Evolutionary conservation across 37 sponge, comb jelly and placozoan species (phyloP).

Genomic region (Halichondria panicea): DNA sequence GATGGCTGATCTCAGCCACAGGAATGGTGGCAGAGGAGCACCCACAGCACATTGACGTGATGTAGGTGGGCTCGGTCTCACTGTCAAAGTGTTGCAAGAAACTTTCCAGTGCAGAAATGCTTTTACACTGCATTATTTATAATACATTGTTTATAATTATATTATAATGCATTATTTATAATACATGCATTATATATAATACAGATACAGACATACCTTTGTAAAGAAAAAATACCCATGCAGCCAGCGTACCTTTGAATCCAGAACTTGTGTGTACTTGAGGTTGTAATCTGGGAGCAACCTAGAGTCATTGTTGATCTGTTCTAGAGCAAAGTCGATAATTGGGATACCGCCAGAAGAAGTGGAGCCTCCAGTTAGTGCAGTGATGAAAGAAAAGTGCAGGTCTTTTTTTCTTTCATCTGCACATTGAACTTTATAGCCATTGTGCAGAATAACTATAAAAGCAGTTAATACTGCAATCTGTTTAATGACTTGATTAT

Average conservation of each 20-base stretch:
- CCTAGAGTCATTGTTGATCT: slow-evolving; percentile 1
- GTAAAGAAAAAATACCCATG: no score
- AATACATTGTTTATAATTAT: neutral
- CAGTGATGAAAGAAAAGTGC: slow-evolving; percentile 15
- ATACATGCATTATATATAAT: no score
- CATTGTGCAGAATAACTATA: no score
- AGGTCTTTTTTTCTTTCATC: neutral
- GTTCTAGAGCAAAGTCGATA: slow-evolving; percentile 7
- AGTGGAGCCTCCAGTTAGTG: slow-evolving; percentile 6
- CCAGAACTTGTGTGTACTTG: slow-evolving; percentile 6
- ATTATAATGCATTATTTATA: neutral
- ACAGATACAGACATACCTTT: no score
- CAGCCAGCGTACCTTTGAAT: slow-evolving; percentile 8
- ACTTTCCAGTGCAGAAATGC: neutral
- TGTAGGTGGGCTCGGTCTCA: slow-evolving; percentile 11
- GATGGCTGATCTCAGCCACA: slow-evolving; percentile 38
- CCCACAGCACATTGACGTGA: slow-evolving; percentile 18
- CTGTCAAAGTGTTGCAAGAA: slow-evolving; percentile 3
- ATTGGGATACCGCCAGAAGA: slow-evolving; percentile 9
- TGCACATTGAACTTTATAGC: no score
- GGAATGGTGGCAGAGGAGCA: slow-evolving; percentile 36
- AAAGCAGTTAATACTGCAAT: no score
- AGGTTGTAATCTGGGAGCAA: slow-evolving; percentile 6
- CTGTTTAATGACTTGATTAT: no score
- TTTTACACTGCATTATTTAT: slow-evolving; percentile 5